Conservation (phyloP, 2,888 invertebrate species). For the Callimorpha dominula region DNA sequence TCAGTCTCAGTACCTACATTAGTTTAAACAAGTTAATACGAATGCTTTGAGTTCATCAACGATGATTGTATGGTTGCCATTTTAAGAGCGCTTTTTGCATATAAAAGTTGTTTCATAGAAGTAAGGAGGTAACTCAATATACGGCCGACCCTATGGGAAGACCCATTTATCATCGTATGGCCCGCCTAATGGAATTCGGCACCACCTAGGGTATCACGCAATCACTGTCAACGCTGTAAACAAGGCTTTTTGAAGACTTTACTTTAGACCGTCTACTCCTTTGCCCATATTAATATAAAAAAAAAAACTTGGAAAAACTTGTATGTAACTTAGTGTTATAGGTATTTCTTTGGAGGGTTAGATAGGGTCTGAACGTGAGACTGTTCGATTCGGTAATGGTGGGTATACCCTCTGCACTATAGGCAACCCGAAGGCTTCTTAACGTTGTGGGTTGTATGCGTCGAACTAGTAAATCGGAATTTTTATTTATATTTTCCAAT, state of each 20-base stretch:
- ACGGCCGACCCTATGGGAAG: background rate
- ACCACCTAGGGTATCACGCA: background rate
- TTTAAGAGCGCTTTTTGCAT: background rate
- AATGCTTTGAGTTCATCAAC: constrained; percentile 10
- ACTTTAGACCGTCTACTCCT: too few species aligned
- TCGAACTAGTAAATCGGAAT: too few species aligned
- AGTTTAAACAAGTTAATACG: constrained; percentile 11
- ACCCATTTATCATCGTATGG: background rate
- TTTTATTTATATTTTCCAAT: too few species aligned
- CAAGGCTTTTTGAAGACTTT: too few species aligned
- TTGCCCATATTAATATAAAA: background rate
- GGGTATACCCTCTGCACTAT: too few species aligned
- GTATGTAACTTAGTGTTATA: background rate
- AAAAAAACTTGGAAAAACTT: too few species aligned
- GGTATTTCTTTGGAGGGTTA: background rate
- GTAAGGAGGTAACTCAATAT: background rate
- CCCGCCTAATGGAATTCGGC: background rate
- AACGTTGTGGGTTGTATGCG: too few species aligned
- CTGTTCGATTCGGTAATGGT: background rate
- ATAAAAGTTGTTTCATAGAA: background rate
- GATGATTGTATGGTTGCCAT: background rate
- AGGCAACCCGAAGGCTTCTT: too few species aligned
- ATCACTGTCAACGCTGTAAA: background rate
- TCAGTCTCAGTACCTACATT: constrained; percentile 3
- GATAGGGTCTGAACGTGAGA: background rate